phyloP scores from a whole-genome alignment of 2,888 invertebrate species.

The Papilio protenor region DNA sequence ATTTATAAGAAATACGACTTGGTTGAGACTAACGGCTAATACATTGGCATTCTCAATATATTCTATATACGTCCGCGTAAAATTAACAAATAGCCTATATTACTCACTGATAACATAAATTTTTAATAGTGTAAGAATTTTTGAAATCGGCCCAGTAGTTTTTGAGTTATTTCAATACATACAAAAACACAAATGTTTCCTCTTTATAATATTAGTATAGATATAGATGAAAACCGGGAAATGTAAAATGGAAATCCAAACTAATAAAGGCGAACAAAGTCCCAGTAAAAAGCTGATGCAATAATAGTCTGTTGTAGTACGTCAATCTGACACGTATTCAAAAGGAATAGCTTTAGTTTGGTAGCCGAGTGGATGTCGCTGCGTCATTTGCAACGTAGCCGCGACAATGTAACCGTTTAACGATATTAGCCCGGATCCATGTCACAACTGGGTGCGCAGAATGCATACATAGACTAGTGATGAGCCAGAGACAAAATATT shows the following conservation, averaged over 20 bases:
- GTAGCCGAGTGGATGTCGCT: constrained; percentile 26
- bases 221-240: neutral
- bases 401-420: constrained; percentile 70
- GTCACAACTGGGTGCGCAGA: constrained; percentile 61
- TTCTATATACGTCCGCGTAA: too few relatives aligned
- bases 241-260: neutral
- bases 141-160: too few relatives aligned
- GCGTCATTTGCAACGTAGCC: constrained; percentile 49
- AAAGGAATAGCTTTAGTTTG: constrained; percentile 32
- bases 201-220: too few relatives aligned
- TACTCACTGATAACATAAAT: too few relatives aligned
- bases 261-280: neutral
- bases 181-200: too few relatives aligned
- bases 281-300: neutral
- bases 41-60: neutral
- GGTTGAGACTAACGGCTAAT: neutral
- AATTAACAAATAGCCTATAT: too few relatives aligned
- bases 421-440: constrained; percentile 65
- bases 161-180: too few relatives aligned
- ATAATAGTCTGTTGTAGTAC: neutral
- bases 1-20: neutral
- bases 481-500: constrained; percentile 28
- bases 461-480: constrained; percentile 60
- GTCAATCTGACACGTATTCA: neutral
- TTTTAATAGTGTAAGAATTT: too few relatives aligned